Evolutionary conservation across 2,888 invertebrate genomes (phyloP).

Genomic region (Julus scandinavius): DNA sequence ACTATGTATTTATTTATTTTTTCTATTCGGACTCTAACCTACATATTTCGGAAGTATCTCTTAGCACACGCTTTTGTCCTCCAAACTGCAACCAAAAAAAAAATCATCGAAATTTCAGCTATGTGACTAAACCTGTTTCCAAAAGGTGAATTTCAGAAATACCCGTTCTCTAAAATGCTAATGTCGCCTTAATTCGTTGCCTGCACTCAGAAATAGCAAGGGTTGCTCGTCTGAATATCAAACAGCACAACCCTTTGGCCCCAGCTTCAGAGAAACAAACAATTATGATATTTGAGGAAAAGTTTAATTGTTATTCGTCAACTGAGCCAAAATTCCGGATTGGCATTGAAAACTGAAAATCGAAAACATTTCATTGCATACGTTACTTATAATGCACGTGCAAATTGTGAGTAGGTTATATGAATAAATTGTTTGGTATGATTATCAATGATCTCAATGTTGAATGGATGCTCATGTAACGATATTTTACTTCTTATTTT

Average conservation of each 20-base stretch:
- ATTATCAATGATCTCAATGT: too few species aligned
- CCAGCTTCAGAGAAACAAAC: neutral
- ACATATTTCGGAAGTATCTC: constrained; percentile 6
- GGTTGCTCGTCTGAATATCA: constrained; percentile 1
- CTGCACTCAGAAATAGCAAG: neutral
- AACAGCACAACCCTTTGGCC: neutral
- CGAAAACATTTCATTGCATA: too few species aligned
- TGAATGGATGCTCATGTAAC: too few species aligned
- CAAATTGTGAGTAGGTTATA: too few species aligned
- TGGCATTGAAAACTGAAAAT: neutral
- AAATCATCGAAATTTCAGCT: neutral
- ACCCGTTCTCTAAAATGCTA: neutral
- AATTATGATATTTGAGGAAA: neutral
- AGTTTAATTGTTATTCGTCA: neutral
- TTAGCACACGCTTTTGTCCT: neutral
- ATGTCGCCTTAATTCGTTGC: neutral
- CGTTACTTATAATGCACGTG: too few species aligned
- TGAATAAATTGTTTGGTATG: too few species aligned
- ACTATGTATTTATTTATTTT: neutral
- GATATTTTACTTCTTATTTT: too few species aligned
- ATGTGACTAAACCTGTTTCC: constrained; percentile 17
- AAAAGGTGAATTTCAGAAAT: neutral
- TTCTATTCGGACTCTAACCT: neutral
- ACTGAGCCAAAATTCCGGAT: neutral
- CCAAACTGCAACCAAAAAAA: neutral